A percentile compares a stretch with the other conserved stretches of the same genome.
These are phyloP conservation scores for Tetrao urogallus DNA, from an alignment of 2,113 vertebrate species.

Conservation along the genomic window DNA sequence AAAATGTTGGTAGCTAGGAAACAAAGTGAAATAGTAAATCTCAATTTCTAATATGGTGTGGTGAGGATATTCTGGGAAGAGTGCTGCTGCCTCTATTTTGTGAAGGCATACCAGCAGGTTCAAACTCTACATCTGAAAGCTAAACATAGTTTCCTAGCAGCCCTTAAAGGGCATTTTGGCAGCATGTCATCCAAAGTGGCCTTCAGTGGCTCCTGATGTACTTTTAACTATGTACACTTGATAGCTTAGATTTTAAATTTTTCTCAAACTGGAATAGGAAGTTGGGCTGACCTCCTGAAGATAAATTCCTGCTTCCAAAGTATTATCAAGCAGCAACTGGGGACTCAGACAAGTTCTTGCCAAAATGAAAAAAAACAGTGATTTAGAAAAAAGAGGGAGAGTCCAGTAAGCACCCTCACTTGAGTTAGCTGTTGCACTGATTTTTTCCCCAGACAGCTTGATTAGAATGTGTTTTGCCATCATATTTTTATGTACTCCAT, in stretches of 20 bases:
- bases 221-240: background rate
- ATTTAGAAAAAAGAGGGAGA: background rate
- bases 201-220: background rate
- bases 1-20: slow-evolving; percentile 51
- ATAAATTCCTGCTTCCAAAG: background rate
- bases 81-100: background rate
- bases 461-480: background rate
- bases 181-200: background rate
- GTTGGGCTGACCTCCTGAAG: background rate
- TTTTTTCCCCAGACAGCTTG: background rate
- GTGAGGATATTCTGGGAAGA: slow-evolving; percentile 51
- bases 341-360: background rate
- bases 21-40: slow-evolving; percentile 62
- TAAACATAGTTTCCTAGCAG: background rate
- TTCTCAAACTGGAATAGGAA: background rate
- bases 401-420: background rate
- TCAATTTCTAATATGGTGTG: background rate
- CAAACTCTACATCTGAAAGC: slow-evolving; percentile 46
- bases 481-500: background rate
- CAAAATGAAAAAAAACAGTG: background rate
- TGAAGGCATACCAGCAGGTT: slow-evolving; percentile 1
- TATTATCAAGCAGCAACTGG: background rate
- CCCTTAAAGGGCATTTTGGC: background rate
- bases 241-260: background rate
- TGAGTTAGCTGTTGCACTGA: background rate